Evolutionary conservation across 2,113 vertebrate genomes (phyloP), one percentile per base, ranked within the genome.

Genomic region (Xenopus laevis): DNA sequence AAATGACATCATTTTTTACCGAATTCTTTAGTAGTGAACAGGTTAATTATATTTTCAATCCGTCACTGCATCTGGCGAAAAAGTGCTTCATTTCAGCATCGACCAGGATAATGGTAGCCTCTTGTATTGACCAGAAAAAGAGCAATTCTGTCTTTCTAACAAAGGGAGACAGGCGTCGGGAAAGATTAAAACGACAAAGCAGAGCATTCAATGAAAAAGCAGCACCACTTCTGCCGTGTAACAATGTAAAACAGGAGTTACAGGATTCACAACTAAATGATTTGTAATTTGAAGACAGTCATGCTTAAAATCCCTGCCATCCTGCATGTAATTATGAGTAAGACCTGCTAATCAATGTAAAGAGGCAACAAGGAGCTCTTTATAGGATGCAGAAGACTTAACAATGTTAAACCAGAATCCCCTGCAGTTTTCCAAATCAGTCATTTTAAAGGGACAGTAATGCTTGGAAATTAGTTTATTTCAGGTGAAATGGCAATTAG

Each of bases 201-300:
- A 58, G 33, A 66, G 21, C 33, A 15, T 66, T 66, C 57, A 73
- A 73, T 73, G 40, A 59, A 66, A 73, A 9, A 66, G 53, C 33
- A 57, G 52, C 18, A 58, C 53, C 20, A 13, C 45, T 20, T 30
- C 17, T 55, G 59, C 13, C 63, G 27, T 17, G 27, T 59, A 47
- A 73, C 63, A 65, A 73, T 66, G 52, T 66, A 58, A 73, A 66
- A 59, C 46, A 27, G 63, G 63, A 73, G 59, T 73, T 77, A 81
- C 82, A 84, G 63, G 63, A 73, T 66, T 73, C 78, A 81, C 82
- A 84, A 71, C 78, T 82, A 81, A 86, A 81, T 77, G 85, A 87
- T 88, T 89, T 85, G 83, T 92, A 85, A 88, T 90, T 90, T 87
- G 83, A 81, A 84, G 81, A 84, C 87, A 86, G 78, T 84, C 85